phyloP scores from a whole-genome alignment of 1,140 invertebrate species.

The Dreissena rostriformis region DNA sequence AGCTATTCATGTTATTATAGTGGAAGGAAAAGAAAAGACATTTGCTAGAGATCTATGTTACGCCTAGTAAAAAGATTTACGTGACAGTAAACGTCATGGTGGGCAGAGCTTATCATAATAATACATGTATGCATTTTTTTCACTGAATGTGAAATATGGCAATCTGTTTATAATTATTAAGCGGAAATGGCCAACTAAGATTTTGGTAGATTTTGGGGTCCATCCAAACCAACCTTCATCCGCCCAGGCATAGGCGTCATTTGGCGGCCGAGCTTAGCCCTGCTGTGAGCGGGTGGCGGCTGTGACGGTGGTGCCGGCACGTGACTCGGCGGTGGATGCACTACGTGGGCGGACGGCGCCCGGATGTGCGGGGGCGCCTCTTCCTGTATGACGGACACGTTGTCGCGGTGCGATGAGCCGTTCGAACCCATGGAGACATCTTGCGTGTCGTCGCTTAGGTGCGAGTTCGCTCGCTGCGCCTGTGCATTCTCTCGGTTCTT shows the following conservation, averaged over 20 bases:
- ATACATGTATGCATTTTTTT: no score
- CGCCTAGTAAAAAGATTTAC: no score
- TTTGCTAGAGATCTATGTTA: no score
- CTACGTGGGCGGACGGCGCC: slow-evolving; percentile 10
- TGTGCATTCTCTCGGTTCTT: slow-evolving; percentile 51
- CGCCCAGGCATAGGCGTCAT: slow-evolving; percentile 54
- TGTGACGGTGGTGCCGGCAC: slow-evolving; percentile 42
- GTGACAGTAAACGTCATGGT: no score
- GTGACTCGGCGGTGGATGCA: background rate
- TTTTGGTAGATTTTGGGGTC: no score
- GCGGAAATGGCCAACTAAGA: no score
- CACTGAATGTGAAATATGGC: no score
- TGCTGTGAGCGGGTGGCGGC: slow-evolving; percentile 23
- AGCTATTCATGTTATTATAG: no score
- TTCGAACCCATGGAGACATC: slow-evolving; percentile 39
- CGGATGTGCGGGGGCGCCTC: slow-evolving; percentile 1
- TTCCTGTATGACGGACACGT: slow-evolving; percentile 11
- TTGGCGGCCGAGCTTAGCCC: slow-evolving; percentile 42
- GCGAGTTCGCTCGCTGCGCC: slow-evolving; percentile 30
- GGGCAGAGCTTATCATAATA: no score
- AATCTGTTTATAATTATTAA: no score
- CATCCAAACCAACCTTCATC: slow-evolving; percentile 8
- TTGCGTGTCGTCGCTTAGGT: slow-evolving; percentile 35
- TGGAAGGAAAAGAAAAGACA: no score
- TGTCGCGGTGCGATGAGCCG: slow-evolving; percentile 35